Percentiles rank a stretch among this genome's conserved stretches.
phyloP scores from a whole-genome alignment of 2,113 vertebrate species.

The Picathartes gymnocephalus region DNA sequence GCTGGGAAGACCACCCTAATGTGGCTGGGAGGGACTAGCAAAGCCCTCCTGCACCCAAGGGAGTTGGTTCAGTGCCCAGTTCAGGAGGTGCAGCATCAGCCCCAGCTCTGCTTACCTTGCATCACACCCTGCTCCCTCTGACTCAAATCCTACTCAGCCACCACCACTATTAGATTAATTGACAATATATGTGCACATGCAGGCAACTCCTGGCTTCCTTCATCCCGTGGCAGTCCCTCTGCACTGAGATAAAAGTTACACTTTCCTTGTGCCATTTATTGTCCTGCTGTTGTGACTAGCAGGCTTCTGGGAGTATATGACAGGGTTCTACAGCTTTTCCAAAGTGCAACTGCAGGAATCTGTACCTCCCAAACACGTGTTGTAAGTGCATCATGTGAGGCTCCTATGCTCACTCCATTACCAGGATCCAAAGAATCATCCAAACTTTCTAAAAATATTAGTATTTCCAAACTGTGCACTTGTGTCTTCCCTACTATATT shows the following conservation, averaged over 20 bases:
- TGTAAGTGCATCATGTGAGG: neutral
- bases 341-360: neutral
- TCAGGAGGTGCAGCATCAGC: neutral
- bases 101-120: neutral
- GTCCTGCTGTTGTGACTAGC: neutral
- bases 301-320: neutral
- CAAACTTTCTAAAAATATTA: neutral
- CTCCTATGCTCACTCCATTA: neutral
- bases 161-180: neutral
- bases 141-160: neutral
- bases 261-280: neutral
- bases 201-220: neutral
- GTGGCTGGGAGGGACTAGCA: neutral
- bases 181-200: neutral
- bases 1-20: neutral
- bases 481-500: neutral
- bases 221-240: neutral
- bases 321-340: neutral
- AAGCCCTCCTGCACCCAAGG: neutral
- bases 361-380: neutral
- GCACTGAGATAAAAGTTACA: neutral
- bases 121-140: neutral
- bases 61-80: accelerated
- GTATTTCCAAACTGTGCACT: neutral
- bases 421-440: neutral